These are phyloP conservation scores for Drosophila lacertosa DNA, from an alignment of 1,140 invertebrate genomes.

Conservation along the genomic window DNA sequence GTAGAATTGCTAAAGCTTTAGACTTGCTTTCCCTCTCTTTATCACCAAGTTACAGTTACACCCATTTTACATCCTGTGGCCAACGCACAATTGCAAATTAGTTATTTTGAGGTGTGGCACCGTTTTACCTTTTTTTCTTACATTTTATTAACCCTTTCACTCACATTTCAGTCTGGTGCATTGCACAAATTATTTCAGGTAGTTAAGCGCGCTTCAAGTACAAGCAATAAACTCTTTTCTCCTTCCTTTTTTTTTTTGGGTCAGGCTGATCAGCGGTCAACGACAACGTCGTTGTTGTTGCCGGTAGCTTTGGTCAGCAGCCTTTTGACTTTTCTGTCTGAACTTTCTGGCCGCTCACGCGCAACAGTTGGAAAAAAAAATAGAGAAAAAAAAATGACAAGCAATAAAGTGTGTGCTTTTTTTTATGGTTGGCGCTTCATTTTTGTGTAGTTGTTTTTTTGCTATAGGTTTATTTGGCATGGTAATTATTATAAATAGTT, in stretches of 20 bases:
- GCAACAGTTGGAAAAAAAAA: slow-evolving; percentile 15
- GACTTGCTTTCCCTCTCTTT: no score
- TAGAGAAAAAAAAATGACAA: slow-evolving; percentile 23
- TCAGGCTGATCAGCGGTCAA: slow-evolving; percentile 35
- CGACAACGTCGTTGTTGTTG: slow-evolving; percentile 7
- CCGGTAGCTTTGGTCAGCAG: slow-evolving; percentile 52
- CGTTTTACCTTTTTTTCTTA: slow-evolving; percentile 2
- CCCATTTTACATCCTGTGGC: neutral
- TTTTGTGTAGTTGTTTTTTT: slow-evolving; percentile 28
- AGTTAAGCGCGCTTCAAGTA: slow-evolving; percentile 23
- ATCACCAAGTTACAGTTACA: no score
- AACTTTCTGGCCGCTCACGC: slow-evolving; percentile 60
- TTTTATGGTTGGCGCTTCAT: slow-evolving; percentile 40
- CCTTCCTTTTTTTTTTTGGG: slow-evolving; percentile 32
- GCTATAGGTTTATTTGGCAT: slow-evolving; percentile 59
- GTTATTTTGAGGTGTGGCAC: neutral
- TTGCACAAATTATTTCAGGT: slow-evolving; percentile 36
- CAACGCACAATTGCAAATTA: neutral
- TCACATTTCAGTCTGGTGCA: slow-evolving; percentile 21
- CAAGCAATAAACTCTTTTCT: neutral
- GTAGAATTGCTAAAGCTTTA: no score
- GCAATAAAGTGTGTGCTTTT: slow-evolving; percentile 41
- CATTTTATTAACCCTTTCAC: slow-evolving; percentile 26
- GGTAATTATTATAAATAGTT: slow-evolving; percentile 80
- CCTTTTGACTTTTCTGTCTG: slow-evolving; percentile 28